These are phyloP conservation scores for Tineola bisselliella DNA, from an alignment of 2,888 invertebrate species.

Conservation along the genomic window DNA sequence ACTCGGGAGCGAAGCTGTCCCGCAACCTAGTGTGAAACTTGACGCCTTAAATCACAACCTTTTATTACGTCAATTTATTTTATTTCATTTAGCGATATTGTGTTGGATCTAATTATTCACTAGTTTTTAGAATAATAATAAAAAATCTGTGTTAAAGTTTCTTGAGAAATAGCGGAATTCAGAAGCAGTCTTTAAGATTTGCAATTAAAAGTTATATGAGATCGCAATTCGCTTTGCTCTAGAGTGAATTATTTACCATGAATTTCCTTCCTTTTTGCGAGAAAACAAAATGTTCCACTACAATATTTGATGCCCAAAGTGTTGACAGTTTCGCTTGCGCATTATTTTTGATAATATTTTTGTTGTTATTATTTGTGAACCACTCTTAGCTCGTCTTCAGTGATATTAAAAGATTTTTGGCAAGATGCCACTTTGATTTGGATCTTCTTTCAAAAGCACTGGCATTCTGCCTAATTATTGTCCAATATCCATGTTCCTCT, in stretches of 20 bases:
- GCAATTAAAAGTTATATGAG: conserved; percentile 57
- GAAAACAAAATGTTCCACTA: no score
- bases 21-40: conserved; percentile 58
- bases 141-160: background rate
- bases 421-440: conserved; percentile 61
- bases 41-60: conserved; percentile 59
- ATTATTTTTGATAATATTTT: conserved; percentile 37
- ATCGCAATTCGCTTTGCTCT: conserved; percentile 20
- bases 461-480: conserved; percentile 62
- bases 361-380: conserved; percentile 60
- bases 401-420: conserved; percentile 68
- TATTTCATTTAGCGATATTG: conserved; percentile 53
- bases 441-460: conserved; percentile 60
- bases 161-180: background rate
- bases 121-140: background rate
- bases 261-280: background rate
- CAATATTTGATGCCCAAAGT: no score
- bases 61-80: conserved; percentile 41
- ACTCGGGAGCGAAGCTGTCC: conserved; percentile 31
- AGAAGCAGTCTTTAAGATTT: conserved; percentile 18
- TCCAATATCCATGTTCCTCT: conserved; percentile 47
- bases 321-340: background rate
- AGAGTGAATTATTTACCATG: background rate
- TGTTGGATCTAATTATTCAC: background rate
- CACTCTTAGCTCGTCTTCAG: conserved; percentile 56